Conservation (phyloP, 2,797 vertebrate species). For the Myotis daubentonii region DNA sequence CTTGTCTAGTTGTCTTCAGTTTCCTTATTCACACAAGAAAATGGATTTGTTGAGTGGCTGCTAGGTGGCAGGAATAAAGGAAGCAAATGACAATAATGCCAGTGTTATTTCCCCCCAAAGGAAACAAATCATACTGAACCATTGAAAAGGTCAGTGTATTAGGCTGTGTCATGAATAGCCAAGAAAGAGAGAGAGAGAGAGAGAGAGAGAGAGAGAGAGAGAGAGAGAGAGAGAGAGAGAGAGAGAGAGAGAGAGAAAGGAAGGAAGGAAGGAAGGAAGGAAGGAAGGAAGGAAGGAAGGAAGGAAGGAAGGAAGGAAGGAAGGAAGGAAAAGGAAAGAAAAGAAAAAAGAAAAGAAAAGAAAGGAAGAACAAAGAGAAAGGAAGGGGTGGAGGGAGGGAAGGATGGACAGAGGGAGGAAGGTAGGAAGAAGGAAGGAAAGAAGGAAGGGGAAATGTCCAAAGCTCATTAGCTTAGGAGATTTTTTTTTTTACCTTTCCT, state of each 20-base stretch:
- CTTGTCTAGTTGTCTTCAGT: too few species aligned
- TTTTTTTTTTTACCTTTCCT: not conserved
- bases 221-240: fast-evolving
- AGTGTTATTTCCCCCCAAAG: not conserved
- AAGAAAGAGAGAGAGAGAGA: not conserved
- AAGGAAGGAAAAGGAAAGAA: too few species aligned
- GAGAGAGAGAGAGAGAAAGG: too few species aligned
- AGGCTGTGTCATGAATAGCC: not conserved
- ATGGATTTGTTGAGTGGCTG: not conserved
- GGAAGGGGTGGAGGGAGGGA: too few species aligned
- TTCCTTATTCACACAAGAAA: not conserved
- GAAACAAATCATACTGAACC: not conserved
- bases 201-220: fast-evolving
- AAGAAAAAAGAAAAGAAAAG: not conserved
- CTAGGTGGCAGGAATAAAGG: not conserved
- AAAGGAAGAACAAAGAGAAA: fast-evolving
- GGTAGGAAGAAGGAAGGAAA: not conserved
- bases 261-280: fast-evolving
- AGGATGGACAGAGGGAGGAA: not conserved
- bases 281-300: not conserved
- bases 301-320: fast-evolving
- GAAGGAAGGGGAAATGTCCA: not conserved
- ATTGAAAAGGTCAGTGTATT: not conserved
- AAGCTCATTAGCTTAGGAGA: not conserved
- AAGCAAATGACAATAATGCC: not conserved